Evolutionary conservation across 2,888 invertebrate species (phyloP), one percentile per base, ranked within the genome.

Genomic region (Rhorus exstirpatorius): DNA sequence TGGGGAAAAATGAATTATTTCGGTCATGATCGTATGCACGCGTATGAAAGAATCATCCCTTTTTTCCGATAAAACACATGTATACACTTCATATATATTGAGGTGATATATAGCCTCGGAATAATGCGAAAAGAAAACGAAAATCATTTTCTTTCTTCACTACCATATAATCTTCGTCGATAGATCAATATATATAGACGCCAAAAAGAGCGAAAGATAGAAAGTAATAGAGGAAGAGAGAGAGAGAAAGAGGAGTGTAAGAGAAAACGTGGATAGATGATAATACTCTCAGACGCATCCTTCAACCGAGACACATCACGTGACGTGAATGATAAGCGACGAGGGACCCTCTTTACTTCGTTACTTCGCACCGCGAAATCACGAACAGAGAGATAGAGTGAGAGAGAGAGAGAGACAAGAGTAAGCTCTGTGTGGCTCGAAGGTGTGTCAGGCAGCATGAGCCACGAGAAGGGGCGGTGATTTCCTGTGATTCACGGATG

Each of bases 401-500:
- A n/a, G 41, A 26, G 46, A 49, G 35, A 51, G 19, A 46, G 24
- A 46, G 58, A 49, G 8, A 31, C 12, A 49, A 35, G 19, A 31
- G 26, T 65, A 24, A 79, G n/a, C 60, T 24, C 26, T 53, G 38
- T 58, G 26, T 38, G 67, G 55, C 41, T 51, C 65, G 67, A 82
- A 84, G 85, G 85, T 84, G 84, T 78, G 85, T 72, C 84, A 76
- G 75, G 72, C 63, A 26, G 71, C 74, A 44, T 61, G 53, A 60
- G 71, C 46, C 61, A 78, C 67, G 24, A 49, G 68, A 68, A 35
- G 74, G 76, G 82, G 79, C 61, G 78, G 68, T 77, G 72, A 84
- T 84, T 84, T 84, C 83, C 83, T 84, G 81, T 79, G 78, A 79
- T 79, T 83, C 83, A 75, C 79, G 83, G 76, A 79, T 83, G 86